Conservation (phyloP, 2,888 invertebrate genomes). For the Papilio elwesi region DNA sequence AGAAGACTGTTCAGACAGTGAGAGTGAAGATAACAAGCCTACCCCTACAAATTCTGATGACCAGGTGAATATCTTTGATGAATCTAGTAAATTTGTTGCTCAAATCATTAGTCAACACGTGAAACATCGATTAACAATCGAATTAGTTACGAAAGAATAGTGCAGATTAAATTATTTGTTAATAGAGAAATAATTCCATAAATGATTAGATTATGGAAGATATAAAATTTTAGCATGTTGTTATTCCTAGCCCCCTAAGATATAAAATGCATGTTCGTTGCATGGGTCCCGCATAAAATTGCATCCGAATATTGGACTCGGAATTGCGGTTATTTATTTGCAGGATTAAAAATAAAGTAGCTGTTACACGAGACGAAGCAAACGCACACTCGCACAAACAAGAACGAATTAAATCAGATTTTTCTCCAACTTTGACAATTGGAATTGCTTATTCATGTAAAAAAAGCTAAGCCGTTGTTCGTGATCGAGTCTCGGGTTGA, state of each 20-base stretch:
- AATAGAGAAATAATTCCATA: constrained; percentile 14
- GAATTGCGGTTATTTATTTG: constrained; percentile 34
- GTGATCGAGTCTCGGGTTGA: constrained; percentile 20
- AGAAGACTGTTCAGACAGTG: constrained; percentile 90
- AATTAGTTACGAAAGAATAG: background rate
- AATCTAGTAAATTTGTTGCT: constrained; percentile 32
- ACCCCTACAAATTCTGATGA: constrained; percentile 80
- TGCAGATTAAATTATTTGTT: background rate
- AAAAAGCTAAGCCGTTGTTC: background rate
- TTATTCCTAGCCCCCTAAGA: constrained; percentile 21
- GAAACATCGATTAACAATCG: background rate
- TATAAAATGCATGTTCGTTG: constrained; percentile 67
- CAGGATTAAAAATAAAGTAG: constrained; percentile 25
- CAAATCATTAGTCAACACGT: constrained; percentile 19
- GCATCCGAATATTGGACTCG: constrained; percentile 31
- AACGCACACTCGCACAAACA: constrained; percentile 9
- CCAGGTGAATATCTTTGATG: constrained; percentile 76
- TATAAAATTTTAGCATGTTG: constrained; percentile 33
- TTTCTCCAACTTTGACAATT: background rate
- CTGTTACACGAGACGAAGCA: constrained; percentile 26
- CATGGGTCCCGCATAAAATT: constrained; percentile 58
- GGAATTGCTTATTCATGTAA: too few species aligned
- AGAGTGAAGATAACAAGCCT: constrained; percentile 76
- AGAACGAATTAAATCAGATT: constrained; percentile 3
- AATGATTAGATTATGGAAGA: constrained; percentile 2